Conservation (phyloP, 2,888 invertebrate species). For the Athripsodes cinereus region DNA sequence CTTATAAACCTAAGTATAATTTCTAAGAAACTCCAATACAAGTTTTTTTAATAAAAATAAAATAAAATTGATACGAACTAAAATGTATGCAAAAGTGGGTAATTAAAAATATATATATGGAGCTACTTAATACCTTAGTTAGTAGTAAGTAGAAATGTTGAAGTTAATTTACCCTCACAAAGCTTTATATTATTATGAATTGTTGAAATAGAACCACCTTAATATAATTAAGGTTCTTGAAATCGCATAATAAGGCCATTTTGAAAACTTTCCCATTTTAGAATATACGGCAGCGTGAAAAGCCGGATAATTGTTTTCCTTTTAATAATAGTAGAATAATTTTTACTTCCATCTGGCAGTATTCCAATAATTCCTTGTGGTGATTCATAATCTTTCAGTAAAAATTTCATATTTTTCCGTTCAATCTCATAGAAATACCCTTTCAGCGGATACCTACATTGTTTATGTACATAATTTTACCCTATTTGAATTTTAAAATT, state of each 20-base stretch:
- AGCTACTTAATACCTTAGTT: too few relatives aligned
- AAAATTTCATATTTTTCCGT: not conserved
- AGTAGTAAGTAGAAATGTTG: too few relatives aligned
- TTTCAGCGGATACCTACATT: too few relatives aligned
- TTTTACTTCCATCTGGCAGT: slow-evolving; percentile 11
- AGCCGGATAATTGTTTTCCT: slow-evolving; percentile 3
- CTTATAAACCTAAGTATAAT: too few relatives aligned
- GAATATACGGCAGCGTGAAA: slow-evolving; percentile 1
- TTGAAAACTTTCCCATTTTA: slow-evolving; percentile 11
- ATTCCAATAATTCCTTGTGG: slow-evolving; percentile 2
- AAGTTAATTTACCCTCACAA: not conserved
- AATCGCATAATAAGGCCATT: slow-evolving; percentile 17
- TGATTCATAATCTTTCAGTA: not conserved
- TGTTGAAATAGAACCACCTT: not conserved
- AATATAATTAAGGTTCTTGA: slow-evolving; percentile 9
- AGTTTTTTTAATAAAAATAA: too few relatives aligned
- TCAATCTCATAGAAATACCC: too few relatives aligned
- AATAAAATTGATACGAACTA: too few relatives aligned
- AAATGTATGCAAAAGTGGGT: too few relatives aligned
- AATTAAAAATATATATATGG: too few relatives aligned
- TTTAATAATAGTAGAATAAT: slow-evolving; percentile 9
- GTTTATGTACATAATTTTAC: too few relatives aligned
- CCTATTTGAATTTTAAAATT: too few relatives aligned
- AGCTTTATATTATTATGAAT: not conserved
- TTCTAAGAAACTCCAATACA: too few relatives aligned